Base-by-base conservation (phyloP, 2,113 vertebrate genomes). In the Halichoerus grypus region DNA sequence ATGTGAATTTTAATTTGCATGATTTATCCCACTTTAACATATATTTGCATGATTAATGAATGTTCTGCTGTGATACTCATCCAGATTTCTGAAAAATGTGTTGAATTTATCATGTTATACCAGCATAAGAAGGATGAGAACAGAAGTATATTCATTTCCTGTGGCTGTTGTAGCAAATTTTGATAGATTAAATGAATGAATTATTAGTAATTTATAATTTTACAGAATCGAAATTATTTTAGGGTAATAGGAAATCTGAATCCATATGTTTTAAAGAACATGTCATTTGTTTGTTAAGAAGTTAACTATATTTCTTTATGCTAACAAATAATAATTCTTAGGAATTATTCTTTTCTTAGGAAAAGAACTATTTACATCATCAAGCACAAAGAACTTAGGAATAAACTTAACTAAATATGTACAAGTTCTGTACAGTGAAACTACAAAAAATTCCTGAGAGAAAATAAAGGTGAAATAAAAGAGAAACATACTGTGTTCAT, bases 1-100 rank as follows among this genome's bases (percentile, higher is more conserved):
- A 63, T 81, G n/a, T 74, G 31, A 81, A 95, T 81, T 97, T 97
- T 95, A 88, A 94, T 96, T 93, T 95, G 46, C 69, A 84, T 88
- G 69, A 71, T 63, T 91, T 90, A 95, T 59, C 87, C 53, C 81
- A 92, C 21, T 57, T 96, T 82, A 89, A 81, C 74, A 90, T 87
- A 84, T 93, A 67, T 93, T 91, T 91, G 51, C 46, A 84, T 84
- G 82, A 67, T 63, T 97, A 97, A 79, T 88, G 49, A 59, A 80
- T 83, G n/a, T 88, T 96, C 81, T 91, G 33, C 74, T n/a, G 39
- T 76, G 49, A 51, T 93, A 87, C 39, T 82, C 76, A 93, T 74
- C 31, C 22, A 81, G 83, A 94, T 76, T 85, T 92, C 24, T 89
- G 13, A 88, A 95, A 85, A 94, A 31, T 28, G 33, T 91, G 39